Base-by-base conservation (phyloP, 1,140 invertebrate species). In the Coboldia fuscipes region DNA sequence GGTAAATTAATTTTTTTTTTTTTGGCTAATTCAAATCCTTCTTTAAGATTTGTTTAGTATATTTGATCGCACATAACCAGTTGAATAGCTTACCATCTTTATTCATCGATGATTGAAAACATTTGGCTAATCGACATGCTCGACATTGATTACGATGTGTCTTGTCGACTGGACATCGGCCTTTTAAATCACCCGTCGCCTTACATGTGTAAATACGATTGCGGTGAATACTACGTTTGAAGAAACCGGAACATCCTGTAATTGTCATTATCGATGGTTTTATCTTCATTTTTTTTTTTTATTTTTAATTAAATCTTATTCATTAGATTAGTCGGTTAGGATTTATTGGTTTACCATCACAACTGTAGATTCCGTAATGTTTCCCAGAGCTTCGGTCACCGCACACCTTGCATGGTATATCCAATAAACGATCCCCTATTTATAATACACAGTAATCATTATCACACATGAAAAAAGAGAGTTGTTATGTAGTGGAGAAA, bases 81-180 rank as follows among this genome's bases (percentile, higher is more conserved):
- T n/a, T n/a, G n/a, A n/a, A n/a, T n/a, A n/a, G n/a, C 83, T 83
- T 63, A 96, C 92, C 90, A 65, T 97, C 90, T 69, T 93, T 94
- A 56, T 97, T 96, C 92, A 97, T 97, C 41, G 85, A 81, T 26
- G 86, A 88, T 56, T 90, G 81, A 52, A 96, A 88, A 57, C 93
- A 97, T 63, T 96, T 96, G 46, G 81, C 84, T 16, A 97, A 70
- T 30, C 93, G 66, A 56, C 93, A 97, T 42, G 90, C 89, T 34
- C 92, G 66, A 58, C 93, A 97, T 62, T 97, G 89, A 65, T 97
- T 97, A 24, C 90, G 65, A 51, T 94, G 89, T 0, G 88, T 94
- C 61, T 94, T 94, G 62, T 96, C 89, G 34, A 97, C 86, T 4
- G 86, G 86, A 60, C 90, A 96, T 37, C 80, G 70, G 35, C 86